Conservation (phyloP, 2,113 vertebrate species). For the Otis tarda region DNA sequence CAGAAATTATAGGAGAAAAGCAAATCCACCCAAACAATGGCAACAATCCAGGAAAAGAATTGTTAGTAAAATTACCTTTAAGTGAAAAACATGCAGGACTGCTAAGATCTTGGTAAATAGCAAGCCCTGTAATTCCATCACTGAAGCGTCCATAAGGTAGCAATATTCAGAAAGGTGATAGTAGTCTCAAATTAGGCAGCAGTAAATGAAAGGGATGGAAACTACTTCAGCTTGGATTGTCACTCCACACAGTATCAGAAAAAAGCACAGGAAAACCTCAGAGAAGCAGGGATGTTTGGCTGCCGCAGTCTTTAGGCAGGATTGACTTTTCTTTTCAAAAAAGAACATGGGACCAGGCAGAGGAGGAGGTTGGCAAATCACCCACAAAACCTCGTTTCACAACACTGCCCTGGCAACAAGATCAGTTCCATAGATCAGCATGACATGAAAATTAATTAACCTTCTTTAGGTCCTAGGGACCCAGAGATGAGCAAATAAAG, state of each 20-base stretch:
- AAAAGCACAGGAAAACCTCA: background rate
- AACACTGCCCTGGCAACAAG: background rate
- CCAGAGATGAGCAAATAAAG: background rate
- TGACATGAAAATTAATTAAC: background rate
- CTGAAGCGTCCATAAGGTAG: background rate
- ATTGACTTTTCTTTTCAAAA: background rate
- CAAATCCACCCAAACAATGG: background rate
- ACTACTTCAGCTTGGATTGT: background rate
- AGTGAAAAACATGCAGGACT: background rate
- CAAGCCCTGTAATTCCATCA: background rate
- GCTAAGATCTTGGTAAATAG: background rate
- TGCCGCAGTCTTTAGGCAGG: background rate
- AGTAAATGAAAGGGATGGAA: background rate
- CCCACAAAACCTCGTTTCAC: background rate
- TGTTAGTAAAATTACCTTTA: background rate
- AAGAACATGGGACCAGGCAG: background rate
- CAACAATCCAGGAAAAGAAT: background rate
- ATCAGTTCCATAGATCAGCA: background rate
- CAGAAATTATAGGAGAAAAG: background rate
- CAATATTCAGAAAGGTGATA: background rate
- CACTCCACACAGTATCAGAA: background rate
- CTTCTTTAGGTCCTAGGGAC: fast-evolving
- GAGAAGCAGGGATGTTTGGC: background rate
- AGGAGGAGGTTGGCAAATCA: background rate
- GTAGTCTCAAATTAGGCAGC: background rate